A percentile compares a stretch with the other conserved stretches of the same genome.
Conservation (phyloP, 2,797 vertebrate species). For the Aldrovandia affinis region DNA sequence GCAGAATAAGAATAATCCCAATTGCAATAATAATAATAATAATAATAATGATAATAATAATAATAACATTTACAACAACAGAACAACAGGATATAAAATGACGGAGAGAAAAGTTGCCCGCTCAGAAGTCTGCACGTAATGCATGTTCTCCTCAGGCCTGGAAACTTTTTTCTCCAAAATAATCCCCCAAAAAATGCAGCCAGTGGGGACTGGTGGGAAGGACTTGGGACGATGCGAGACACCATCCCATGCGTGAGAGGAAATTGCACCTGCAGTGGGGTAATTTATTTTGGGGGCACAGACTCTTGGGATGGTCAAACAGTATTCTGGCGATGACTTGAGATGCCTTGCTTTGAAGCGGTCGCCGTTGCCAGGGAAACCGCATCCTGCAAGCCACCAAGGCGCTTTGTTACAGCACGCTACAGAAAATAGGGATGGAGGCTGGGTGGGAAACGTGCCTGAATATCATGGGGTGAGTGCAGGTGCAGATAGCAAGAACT, state of each 20-base stretch:
- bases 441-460: background rate
- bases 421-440: background rate
- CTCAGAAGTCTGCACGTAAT: too few relatives aligned
- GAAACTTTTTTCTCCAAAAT: background rate
- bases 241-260: too few relatives aligned
- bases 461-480: background rate
- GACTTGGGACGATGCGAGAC: too few relatives aligned
- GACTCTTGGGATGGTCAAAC: background rate
- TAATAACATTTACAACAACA: too few relatives aligned
- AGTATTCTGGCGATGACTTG: background rate
- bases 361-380: background rate
- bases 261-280: too few relatives aligned
- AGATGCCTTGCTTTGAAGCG: background rate
- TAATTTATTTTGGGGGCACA: background rate
- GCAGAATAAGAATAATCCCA: too few relatives aligned
- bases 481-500: background rate
- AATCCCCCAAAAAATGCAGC: background rate
- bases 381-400: background rate
- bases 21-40: too few relatives aligned
- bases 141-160: background rate
- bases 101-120: too few relatives aligned
- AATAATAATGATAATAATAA: too few relatives aligned
- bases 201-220: too few relatives aligned
- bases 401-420: background rate
- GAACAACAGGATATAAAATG: too few relatives aligned